phyloP scores from a whole-genome alignment of 2,888 invertebrate species.

The Acrocera orbiculus region DNA sequence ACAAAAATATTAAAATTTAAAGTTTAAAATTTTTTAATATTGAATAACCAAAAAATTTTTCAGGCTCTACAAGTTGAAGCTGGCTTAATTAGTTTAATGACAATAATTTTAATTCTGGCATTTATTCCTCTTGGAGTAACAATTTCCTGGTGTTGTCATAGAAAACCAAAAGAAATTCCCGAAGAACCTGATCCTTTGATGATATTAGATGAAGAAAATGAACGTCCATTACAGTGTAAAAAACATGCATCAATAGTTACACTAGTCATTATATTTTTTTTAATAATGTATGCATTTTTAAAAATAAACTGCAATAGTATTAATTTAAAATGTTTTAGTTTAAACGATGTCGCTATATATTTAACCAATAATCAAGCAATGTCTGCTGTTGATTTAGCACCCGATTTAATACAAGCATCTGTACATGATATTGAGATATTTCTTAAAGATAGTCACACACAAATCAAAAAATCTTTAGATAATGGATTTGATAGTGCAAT shows the following conservation, averaged over 20 bases:
- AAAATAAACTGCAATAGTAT: not conserved
- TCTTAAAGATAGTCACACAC: conserved; percentile 42
- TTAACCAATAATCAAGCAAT: conserved; percentile 44
- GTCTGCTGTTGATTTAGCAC: conserved; percentile 36
- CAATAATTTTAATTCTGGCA: conserved; percentile 43
- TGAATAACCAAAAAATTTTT: too few relatives aligned
- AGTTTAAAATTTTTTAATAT: too few relatives aligned
- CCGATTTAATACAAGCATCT: conserved; percentile 36
- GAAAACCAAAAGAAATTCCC: conserved; percentile 26
- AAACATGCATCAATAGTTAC: conserved; percentile 23
- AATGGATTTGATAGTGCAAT: conserved; percentile 41
- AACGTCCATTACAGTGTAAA: conserved; percentile 24
- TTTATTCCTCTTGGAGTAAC: conserved; percentile 45
- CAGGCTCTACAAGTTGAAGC: conserved; percentile 56
- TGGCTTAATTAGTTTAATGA: conserved; percentile 45
- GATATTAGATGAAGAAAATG: conserved; percentile 23
- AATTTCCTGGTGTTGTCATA: conserved; percentile 33
- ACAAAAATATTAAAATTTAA: too few relatives aligned
- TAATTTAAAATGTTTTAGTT: conserved; percentile 27
- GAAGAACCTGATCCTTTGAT: conserved; percentile 20
- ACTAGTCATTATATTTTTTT: conserved; percentile 24
- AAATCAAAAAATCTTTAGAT: conserved; percentile 40
- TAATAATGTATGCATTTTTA: conserved; percentile 21
- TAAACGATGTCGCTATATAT: conserved; percentile 40
- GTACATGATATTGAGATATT: conserved; percentile 43